Conservation (phyloP, 2,888 invertebrate genomes). For the Caenorhabditis sp. region DNA sequence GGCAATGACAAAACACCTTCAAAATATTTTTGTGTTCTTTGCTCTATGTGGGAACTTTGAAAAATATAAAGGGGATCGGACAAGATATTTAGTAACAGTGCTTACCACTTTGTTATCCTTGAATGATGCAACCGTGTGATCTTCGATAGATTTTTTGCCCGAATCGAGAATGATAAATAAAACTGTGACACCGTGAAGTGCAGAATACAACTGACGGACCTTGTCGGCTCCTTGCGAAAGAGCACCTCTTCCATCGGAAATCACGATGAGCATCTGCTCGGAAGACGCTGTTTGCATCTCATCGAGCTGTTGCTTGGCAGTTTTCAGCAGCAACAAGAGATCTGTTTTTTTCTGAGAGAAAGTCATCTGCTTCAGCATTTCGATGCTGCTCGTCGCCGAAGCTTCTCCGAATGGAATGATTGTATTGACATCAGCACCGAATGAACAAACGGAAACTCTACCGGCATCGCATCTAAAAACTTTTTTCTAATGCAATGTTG, state of each 20-base stretch:
- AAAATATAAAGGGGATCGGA: too few species aligned
- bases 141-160: slow-evolving; percentile 93
- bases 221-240: slow-evolving; percentile 90
- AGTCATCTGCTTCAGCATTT: slow-evolving; percentile 65
- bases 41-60: too few species aligned
- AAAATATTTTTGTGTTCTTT: too few species aligned
- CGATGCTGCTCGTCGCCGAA: slow-evolving; percentile 49
- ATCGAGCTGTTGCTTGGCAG: slow-evolving; percentile 52
- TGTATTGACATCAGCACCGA: slow-evolving; percentile 91
- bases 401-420: slow-evolving; percentile 91
- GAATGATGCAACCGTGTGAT: slow-evolving; percentile 91
- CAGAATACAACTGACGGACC: slow-evolving; percentile 83
- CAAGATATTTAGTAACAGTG: too few species aligned
- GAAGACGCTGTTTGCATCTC: slow-evolving; percentile 66
- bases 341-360: slow-evolving; percentile 94
- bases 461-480: slow-evolving; percentile 88
- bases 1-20: background rate
- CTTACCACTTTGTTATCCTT: slow-evolving; percentile 84
- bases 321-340: slow-evolving; percentile 84
- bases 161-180: slow-evolving; percentile 97
- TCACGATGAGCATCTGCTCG: slow-evolving; percentile 92
- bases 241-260: slow-evolving; percentile 96
- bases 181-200: slow-evolving; percentile 89
- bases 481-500: background rate
- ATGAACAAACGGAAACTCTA: slow-evolving; percentile 93